A percentile compares a stretch with the other conserved stretches of the same genome.
Conservation (phyloP, 2,797 vertebrate species). For the Cetoscarus ocellatus region DNA sequence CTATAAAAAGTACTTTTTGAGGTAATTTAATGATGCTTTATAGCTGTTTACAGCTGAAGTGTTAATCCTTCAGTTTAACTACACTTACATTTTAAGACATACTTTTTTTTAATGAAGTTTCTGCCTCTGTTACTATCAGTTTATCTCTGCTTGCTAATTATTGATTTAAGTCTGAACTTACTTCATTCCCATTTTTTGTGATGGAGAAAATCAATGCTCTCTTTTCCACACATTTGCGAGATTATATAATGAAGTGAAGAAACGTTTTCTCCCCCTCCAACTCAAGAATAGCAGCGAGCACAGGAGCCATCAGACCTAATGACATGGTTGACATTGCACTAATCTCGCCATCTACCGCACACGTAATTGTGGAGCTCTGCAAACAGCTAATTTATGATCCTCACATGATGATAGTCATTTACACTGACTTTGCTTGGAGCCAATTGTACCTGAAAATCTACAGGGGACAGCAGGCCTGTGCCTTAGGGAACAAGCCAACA, state of each 20-base stretch:
- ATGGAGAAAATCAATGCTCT: slow-evolving; percentile 25
- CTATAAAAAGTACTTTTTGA: background rate
- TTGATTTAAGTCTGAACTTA: slow-evolving; percentile 2
- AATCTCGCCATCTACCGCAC: slow-evolving; percentile 45
- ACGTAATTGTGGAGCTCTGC: slow-evolving; percentile 25
- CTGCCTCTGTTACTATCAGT: slow-evolving; percentile 4
- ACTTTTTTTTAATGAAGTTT: slow-evolving; percentile 2
- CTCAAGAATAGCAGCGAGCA: slow-evolving; percentile 32
- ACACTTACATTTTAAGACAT: background rate
- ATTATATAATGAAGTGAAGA: slow-evolving; percentile 17
- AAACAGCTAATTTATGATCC: slow-evolving; percentile 46
- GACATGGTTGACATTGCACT: slow-evolving; percentile 43
- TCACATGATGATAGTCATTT: slow-evolving; percentile 35
- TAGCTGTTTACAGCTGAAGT: background rate
- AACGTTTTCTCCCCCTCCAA: background rate
- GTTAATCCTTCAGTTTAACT: background rate
- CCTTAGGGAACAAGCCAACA: background rate
- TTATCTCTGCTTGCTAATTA: background rate
- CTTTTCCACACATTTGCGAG: slow-evolving; percentile 16
- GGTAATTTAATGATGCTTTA: background rate
- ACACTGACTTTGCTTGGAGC: slow-evolving; percentile 9
- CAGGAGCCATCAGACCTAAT: slow-evolving; percentile 48
- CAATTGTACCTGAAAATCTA: slow-evolving; percentile 26
- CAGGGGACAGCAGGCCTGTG: background rate
- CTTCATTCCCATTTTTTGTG: slow-evolving; percentile 6